Evolutionary conservation across 2,113 vertebrate genomes (phyloP).

Genomic region (Malaclemys terrapin): DNA sequence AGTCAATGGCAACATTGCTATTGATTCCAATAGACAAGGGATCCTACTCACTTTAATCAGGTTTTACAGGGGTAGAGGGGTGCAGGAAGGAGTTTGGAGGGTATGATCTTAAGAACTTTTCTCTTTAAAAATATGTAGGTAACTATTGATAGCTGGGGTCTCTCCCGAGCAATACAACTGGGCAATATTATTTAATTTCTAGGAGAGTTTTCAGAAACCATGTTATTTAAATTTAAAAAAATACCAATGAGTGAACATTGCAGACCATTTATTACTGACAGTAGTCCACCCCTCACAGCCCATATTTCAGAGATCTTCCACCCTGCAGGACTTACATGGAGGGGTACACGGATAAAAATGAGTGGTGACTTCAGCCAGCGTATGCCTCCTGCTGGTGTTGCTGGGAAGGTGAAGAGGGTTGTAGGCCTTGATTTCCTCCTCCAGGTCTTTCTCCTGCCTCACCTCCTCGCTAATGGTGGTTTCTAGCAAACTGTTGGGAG

Average conservation of each 20-base stretch:
- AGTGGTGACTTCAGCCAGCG: conserved; percentile 91
- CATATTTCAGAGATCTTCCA: fast-evolving
- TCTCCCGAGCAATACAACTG: not conserved
- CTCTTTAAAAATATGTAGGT: not conserved
- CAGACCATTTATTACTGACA: not conserved
- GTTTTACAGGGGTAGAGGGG: not conserved
- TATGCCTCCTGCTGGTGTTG: conserved; percentile 91
- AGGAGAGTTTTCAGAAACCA: not conserved
- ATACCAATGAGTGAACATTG: not conserved
- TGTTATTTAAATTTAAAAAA: not conserved
- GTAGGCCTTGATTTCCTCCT: conserved; percentile 82
- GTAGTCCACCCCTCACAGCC: not conserved
- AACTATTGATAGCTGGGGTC: not conserved
- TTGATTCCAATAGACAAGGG: not conserved
- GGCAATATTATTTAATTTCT: not conserved
- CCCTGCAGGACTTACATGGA: conserved; percentile 85
- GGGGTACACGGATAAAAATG: conserved; percentile 88
- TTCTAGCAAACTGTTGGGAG: conserved; percentile 91
- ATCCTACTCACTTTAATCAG: not conserved
- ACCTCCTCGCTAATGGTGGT: conserved; percentile 91
- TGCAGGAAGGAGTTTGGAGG: not conserved
- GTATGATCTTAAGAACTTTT: not conserved
- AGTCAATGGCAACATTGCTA: not conserved
- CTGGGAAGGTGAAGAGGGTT: conserved; percentile 78
- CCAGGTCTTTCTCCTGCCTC: conserved; percentile 84